phyloP scores from a whole-genome alignment of 2,888 invertebrate genomes.

The Entomobrya multifasciata region DNA sequence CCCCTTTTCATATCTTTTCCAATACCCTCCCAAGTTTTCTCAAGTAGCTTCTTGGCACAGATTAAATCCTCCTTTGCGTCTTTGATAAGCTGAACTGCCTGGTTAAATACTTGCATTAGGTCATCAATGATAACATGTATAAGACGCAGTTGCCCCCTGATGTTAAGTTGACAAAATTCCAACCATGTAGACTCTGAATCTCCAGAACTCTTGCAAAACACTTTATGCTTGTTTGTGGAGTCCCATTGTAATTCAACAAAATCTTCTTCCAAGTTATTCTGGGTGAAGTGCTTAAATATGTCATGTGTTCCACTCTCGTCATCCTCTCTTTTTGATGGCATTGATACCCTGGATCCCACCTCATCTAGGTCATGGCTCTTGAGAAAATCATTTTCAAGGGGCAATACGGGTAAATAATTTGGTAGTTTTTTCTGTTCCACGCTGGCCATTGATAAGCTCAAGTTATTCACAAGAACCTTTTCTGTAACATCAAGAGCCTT shows the following conservation, averaged over 20 bases:
- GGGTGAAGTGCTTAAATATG: too few species aligned
- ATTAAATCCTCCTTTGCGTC: conserved; percentile 23
- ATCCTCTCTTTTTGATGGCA: background rate
- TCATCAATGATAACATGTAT: conserved; percentile 25
- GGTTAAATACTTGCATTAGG: background rate
- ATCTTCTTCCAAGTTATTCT: background rate
- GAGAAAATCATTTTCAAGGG: conserved; percentile 20
- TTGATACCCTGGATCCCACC: conserved; percentile 42
- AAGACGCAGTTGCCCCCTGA: conserved; percentile 19
- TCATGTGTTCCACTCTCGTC: background rate
- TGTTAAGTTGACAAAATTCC: conserved; percentile 20
- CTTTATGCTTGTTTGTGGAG: background rate
- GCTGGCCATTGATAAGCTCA: conserved; percentile 41
- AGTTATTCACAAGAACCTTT: conserved; percentile 34
- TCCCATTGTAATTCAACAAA: conserved; percentile 34
- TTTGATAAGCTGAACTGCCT: conserved; percentile 1
- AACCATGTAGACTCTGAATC: conserved; percentile 4
- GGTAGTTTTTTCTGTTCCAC: conserved; percentile 44
- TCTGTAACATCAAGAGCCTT: conserved; percentile 18
- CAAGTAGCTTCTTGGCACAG: conserved; percentile 36
- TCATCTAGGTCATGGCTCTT: conserved; percentile 54
- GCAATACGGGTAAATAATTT: background rate
- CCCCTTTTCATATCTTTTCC: conserved; percentile 43
- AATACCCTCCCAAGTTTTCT: conserved; percentile 52
- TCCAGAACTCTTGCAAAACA: background rate